A percentile compares a stretch with the other conserved stretches of the same genome.
These are phyloP conservation scores for Cheiracanthium punctorium DNA, from an alignment of 2,888 invertebrate species.

Conservation along the genomic window DNA sequence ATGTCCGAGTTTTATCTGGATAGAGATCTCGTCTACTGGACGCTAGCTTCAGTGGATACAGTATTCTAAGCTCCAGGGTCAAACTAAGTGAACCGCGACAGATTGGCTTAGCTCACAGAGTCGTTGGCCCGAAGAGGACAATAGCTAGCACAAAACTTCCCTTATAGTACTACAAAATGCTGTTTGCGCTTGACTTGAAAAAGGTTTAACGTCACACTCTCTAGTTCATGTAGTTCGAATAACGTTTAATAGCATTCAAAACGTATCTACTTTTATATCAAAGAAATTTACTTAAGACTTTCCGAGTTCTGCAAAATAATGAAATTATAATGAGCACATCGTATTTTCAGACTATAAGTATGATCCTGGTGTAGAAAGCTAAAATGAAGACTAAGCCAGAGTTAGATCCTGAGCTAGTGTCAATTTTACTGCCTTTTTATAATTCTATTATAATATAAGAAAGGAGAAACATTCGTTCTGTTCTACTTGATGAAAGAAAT, in stretches of 20 bases:
- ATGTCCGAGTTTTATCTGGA: constrained; percentile 39
- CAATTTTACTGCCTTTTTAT: no score
- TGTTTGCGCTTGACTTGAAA: constrained; percentile 32
- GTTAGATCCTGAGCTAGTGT: no score
- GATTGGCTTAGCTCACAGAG: constrained; percentile 44
- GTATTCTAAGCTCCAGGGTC: constrained; percentile 41
- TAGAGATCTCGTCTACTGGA: constrained; percentile 43
- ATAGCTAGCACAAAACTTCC: constrained; percentile 59
- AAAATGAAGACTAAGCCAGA: no score
- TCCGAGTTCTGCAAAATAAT: no score
- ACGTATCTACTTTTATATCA: background rate
- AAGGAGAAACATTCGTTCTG: no score
- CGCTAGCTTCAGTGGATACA: constrained; percentile 27
- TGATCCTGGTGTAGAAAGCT: no score
- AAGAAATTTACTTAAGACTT: no score
- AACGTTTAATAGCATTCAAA: background rate
- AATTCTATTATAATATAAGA: no score
- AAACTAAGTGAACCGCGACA: constrained; percentile 61
- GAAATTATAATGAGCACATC: no score
- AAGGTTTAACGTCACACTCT: background rate
- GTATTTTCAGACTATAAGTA: no score
- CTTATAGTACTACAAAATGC: constrained; percentile 58
- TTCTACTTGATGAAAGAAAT: no score
- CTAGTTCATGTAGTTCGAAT: background rate
- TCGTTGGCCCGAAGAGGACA: constrained; percentile 62